Percentiles rank a stretch among this genome's conserved stretches.
Conservation (phyloP, 2,888 invertebrate species). For the Aspidapion aeneum region DNA sequence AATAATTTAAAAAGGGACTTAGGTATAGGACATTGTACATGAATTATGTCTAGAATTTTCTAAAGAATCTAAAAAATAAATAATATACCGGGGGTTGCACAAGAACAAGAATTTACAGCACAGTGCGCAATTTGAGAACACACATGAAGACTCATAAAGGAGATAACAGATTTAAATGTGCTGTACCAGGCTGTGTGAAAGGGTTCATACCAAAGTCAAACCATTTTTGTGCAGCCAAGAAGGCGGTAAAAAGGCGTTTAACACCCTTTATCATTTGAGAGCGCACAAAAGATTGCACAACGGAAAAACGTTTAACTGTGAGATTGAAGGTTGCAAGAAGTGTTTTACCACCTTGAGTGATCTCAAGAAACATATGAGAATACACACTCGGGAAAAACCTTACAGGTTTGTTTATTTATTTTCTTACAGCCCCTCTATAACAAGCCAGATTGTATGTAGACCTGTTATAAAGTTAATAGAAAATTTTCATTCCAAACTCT, state of each 20-base stretch:
- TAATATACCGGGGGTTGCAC: too few relatives aligned
- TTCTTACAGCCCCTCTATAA: too few relatives aligned
- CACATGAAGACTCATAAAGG: constrained; percentile 97
- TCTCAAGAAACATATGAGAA: constrained; percentile 89
- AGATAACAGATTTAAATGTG: constrained; percentile 91
- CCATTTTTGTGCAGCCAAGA: constrained; percentile 83
- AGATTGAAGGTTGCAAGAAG: constrained; percentile 76
- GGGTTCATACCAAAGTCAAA: constrained; percentile 90
- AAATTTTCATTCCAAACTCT: too few relatives aligned
- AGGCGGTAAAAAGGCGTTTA: constrained; percentile 90
- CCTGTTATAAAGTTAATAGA: too few relatives aligned
- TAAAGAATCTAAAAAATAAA: too few relatives aligned
- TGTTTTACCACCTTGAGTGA: constrained; percentile 93
- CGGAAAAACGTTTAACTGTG: constrained; percentile 93
- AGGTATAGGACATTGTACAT: too few relatives aligned
- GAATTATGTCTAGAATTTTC: too few relatives aligned
- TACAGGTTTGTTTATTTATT: constrained; percentile 76
- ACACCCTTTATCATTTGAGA: constrained; percentile 87
- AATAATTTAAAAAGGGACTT: too few relatives aligned
- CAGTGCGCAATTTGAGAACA: constrained; percentile 89
- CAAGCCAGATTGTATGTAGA: too few relatives aligned
- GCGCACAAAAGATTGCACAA: constrained; percentile 91
- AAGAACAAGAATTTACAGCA: constrained; percentile 86
- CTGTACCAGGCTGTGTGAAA: constrained; percentile 80
- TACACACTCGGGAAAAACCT: constrained; percentile 88